Conservation (phyloP, 2,113 vertebrate species). For the Plectropomus leopardus region DNA sequence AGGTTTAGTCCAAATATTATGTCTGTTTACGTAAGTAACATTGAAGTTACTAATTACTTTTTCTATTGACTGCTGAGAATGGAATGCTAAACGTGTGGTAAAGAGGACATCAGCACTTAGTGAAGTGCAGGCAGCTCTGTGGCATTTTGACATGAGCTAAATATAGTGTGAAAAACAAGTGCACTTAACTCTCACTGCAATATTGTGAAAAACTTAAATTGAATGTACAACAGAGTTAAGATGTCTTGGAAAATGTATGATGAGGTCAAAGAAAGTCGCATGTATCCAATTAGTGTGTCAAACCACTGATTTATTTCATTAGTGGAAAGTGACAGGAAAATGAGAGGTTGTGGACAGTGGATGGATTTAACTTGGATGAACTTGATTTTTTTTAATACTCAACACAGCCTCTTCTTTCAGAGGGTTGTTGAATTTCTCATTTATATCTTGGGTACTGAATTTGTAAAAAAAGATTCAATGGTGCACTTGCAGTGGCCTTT, state of each 20-base stretch:
- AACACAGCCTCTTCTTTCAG: not conserved
- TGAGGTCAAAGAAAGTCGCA: not conserved
- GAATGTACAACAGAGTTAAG: not conserved
- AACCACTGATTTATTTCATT: not conserved
- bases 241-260: not conserved
- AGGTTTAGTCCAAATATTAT: no score
- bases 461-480: not conserved
- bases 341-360: not conserved
- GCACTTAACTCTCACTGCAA: no score
- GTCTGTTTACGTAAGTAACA: no score
- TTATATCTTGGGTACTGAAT: not conserved
- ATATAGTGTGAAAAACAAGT: no score
- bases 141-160: no score
- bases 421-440: not conserved
- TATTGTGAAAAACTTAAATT: not conserved
- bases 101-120: no score
- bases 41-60: no score
- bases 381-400: not conserved
- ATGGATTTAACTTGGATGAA: not conserved
- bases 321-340: not conserved
- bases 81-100: no score
- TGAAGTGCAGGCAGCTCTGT: no score
- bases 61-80: no score
- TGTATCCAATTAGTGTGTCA: not conserved
- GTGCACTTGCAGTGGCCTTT: not conserved